Percentiles rank a stretch among this genome's conserved stretches.
These are phyloP conservation scores for Araneus ventricosus DNA, from an alignment of 1,140 invertebrate genomes.

Conservation along the genomic window DNA sequence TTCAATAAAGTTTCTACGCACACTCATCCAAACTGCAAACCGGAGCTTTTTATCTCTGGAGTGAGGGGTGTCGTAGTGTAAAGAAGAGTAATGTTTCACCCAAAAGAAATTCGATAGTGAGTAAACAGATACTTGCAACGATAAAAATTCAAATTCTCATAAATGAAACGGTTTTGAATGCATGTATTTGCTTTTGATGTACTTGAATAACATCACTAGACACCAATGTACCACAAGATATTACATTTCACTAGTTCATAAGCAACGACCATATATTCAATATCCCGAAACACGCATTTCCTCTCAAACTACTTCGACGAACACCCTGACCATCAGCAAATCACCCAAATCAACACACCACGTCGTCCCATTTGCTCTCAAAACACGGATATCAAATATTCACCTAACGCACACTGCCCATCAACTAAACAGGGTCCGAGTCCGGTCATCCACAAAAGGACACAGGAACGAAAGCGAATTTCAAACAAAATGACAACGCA, in stretches of 20 bases:
- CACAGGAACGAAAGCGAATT: neutral
- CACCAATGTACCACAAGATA: neutral
- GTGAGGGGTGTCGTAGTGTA: too few species aligned
- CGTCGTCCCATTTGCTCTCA: neutral
- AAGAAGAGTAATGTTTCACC: too few species aligned
- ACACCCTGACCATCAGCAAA: neutral
- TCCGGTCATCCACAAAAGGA: neutral
- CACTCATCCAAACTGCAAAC: too few species aligned
- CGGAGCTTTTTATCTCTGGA: too few species aligned
- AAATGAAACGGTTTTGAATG: neutral
- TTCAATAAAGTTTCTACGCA: too few species aligned
- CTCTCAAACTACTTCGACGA: neutral
- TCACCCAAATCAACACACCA: neutral
- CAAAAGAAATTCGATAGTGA: too few species aligned
- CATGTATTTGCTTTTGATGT: neutral
- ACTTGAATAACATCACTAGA: neutral
- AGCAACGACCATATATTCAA: neutral
- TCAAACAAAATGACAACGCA: neutral
- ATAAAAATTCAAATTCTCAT: too few species aligned
- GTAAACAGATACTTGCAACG: too few species aligned
- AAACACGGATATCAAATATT: neutral
- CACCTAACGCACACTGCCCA: neutral
- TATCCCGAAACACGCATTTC: neutral
- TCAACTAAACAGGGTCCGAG: neutral
- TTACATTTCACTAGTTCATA: neutral